Conservation (phyloP, 1,140 invertebrate genomes). For the Eubasilissa regina region DNA sequence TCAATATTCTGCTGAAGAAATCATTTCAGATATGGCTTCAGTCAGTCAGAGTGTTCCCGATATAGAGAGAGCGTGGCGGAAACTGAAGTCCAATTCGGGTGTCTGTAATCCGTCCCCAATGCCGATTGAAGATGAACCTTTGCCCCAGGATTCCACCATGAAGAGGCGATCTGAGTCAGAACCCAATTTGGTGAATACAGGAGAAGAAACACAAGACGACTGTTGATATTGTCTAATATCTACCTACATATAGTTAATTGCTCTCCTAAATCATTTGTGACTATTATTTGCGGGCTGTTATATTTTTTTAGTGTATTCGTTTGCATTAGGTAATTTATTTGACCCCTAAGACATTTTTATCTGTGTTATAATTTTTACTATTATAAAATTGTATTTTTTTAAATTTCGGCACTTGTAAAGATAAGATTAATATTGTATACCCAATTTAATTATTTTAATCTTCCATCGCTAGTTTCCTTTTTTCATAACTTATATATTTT, state of each 20-base stretch:
- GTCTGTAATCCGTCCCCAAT: constrained; percentile 59
- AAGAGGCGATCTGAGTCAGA: constrained; percentile 69
- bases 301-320: constrained; percentile 9
- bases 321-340: background rate
- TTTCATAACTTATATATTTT: no score
- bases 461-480: no score
- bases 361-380: no score
- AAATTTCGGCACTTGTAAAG: no score
- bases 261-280: constrained; percentile 31
- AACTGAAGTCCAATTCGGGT: constrained; percentile 49
- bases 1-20: constrained; percentile 61
- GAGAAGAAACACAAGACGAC: constrained; percentile 62
- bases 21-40: constrained; percentile 61
- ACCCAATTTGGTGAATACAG: constrained; percentile 68
- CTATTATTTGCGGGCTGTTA: constrained; percentile 33
- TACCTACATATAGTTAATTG: background rate
- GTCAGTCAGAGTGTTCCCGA: constrained; percentile 69
- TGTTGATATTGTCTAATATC: constrained; percentile 25
- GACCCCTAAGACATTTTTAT: no score
- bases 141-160: constrained; percentile 63
- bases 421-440: no score
- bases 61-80: constrained; percentile 64
- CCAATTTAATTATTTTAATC: no score
- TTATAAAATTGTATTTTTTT: no score
- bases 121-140: constrained; percentile 61